Base-by-base conservation (phyloP, 2,113 vertebrate species). In the Blennius ocellaris region DNA sequence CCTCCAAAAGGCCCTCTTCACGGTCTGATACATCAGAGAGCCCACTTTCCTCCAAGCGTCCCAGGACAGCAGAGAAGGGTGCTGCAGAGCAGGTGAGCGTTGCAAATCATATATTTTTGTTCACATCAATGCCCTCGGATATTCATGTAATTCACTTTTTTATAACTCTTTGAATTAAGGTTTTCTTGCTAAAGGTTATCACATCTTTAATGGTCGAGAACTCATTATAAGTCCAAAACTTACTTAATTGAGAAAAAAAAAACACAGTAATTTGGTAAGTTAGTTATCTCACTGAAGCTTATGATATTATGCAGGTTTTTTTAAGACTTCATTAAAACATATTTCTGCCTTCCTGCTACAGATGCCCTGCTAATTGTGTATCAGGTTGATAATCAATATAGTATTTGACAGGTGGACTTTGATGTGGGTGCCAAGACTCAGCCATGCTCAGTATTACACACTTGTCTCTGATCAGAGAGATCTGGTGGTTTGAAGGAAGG, bases 81-180 rank as follows among this genome's bases (percentile, higher is more conserved):
- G 93, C 94, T 82, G 79, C 84, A 0, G 98, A 99, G 88, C 98
- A 99, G 98, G 98, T 99, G 89, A 94, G 95, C 17, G 49, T 53
- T 57, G 45, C 11, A 67, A 62, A 49, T 43, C 48, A 68, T 15
- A 44, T 15, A 44, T 30, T 64, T 69, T 36, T 68, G 16, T 56
- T n/a, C 48, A 64, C 17, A 73, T 10, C 10, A 11, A 78, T 55
- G 60, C 54, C 64, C 63, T 75, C 11, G 56, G 61, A 80, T 73
- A 54, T 69, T 86, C 64, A 60, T 69, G 17, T 59, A 73, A 49
- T 30, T 30, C 21, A 30, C 21, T 50, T n/a, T 73, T 73, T 30
- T 30, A 4, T 30, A 30, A 30, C 53, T 80, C 68, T 86, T 86
- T 85, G 43, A 83, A 82, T 77, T 81, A 77, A 6, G 11, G 40